phyloP scores from a whole-genome alignment of 2,888 invertebrate species.

The Watsonalla binaria region DNA sequence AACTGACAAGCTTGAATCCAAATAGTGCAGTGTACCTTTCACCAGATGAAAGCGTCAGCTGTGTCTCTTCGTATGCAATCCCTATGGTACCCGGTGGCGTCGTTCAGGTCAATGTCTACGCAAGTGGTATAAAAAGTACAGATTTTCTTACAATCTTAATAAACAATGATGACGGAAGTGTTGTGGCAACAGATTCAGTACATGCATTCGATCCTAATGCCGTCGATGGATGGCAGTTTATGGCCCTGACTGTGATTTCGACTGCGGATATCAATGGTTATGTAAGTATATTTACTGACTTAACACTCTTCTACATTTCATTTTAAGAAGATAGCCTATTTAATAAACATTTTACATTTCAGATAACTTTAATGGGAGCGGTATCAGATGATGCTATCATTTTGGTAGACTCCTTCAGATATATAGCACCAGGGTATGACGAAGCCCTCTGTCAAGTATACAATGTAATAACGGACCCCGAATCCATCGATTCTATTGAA shows the following conservation, averaged over 20 bases:
- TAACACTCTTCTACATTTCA: neutral
- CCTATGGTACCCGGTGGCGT: conserved; percentile 6
- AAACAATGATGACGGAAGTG: neutral
- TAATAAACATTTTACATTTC: conserved; percentile 3
- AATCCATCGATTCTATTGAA: no score
- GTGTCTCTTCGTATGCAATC: conserved; percentile 6
- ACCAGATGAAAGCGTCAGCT: neutral
- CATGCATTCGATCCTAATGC: conserved; percentile 9
- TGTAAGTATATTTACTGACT: conserved; percentile 24
- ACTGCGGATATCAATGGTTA: conserved; percentile 19
- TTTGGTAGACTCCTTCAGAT: conserved; percentile 34
- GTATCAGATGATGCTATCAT: conserved; percentile 19
- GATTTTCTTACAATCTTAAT: conserved; percentile 6
- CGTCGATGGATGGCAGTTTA: conserved; percentile 21
- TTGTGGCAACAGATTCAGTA: neutral
- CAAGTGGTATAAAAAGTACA: neutral
- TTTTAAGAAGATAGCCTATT: neutral
- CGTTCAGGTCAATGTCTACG: conserved; percentile 9
- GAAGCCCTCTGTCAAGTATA: conserved; percentile 18
- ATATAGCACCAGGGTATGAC: conserved; percentile 20
- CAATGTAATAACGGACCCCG: neutral
- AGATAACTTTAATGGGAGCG: conserved; percentile 30
- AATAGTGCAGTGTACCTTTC: neutral
- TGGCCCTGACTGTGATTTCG: conserved; percentile 11
- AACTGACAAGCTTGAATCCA: neutral